Base-by-base conservation (phyloP, 2,113 vertebrate species). In the Prionailurus bengalensis region DNA sequence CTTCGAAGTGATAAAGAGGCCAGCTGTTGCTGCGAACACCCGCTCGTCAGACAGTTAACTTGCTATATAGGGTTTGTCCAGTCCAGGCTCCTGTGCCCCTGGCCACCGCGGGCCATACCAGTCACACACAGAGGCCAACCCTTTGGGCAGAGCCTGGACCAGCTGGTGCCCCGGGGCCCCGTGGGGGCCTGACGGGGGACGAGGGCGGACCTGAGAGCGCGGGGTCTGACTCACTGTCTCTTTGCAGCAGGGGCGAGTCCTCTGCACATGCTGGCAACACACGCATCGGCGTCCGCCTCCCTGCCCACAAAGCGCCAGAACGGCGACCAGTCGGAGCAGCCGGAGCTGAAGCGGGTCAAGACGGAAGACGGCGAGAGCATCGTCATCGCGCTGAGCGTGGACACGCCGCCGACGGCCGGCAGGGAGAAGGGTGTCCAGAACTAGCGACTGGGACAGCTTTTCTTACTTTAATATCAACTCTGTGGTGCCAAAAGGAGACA, bases 271-370 rank as follows among this genome's bases (percentile, higher is more conserved):
- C 97, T 99, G 96, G 99, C 99, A 0, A 99, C 99, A 45, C 99
- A 99, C 4, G 99, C 99, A 0, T 99, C 99, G 0, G 99, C 99
- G 0, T 99, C 99, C 0, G 99, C 99, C 0, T 99, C 99, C 74
- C 99, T 99, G 39, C 99, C 99, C n/a, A 99, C 99, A 16, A 99
- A 99, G 98, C 99, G 99, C 79, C 99, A 99, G 98, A 99, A 99
- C 0, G 99, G 99, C 58, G 99, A 99, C 95, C 99, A 99, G 97
- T 74, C 98, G 0, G 99, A 99, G 80, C 97, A 97, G 94, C 96
- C 90, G 0, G 99, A 99, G 76, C 98, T 99, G 23, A 99, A 99
- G 99, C 99, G 99, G n/a, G 95, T 98, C 96, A 99, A 99, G 98
- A 99, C 98, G 0, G 99, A 99, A 42, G 99, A 98, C 7, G 98